Evolutionary conservation across 2,113 vertebrate species (phyloP).

Genomic region (Cichladusa arquata): DNA sequence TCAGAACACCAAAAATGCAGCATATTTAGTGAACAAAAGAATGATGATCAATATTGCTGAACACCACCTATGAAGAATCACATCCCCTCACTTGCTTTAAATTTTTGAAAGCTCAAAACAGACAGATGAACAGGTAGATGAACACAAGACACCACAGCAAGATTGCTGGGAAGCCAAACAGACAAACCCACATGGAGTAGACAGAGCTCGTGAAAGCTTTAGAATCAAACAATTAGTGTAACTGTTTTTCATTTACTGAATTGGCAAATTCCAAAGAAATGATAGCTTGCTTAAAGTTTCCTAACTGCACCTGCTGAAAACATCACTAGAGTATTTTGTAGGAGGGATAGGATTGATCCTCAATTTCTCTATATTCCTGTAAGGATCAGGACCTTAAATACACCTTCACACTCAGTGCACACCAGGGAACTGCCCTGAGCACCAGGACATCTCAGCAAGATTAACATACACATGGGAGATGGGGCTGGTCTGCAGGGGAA

Average conservation of each 20-base stretch:
- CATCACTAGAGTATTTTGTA: neutral
- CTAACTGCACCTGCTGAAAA: neutral
- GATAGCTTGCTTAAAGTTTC: neutral
- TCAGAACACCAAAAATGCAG: neutral
- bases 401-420: neutral
- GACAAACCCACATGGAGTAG: neutral
- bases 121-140: neutral
- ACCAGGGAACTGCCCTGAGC: neutral
- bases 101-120: neutral
- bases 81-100: neutral
- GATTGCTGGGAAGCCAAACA: neutral
- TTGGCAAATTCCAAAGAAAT: neutral
- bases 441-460: neutral
- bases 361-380: neutral
- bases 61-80: neutral
- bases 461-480: neutral
- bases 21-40: neutral
- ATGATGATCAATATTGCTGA: neutral
- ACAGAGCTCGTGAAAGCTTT: neutral
- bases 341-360: fast-evolving
- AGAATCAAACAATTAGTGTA: neutral
- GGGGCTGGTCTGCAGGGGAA: neutral
- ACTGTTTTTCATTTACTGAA: neutral
- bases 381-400: neutral
- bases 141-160: neutral